Base-by-base conservation (phyloP, 2,797 vertebrate species). In the Sorex maritimensis region DNA sequence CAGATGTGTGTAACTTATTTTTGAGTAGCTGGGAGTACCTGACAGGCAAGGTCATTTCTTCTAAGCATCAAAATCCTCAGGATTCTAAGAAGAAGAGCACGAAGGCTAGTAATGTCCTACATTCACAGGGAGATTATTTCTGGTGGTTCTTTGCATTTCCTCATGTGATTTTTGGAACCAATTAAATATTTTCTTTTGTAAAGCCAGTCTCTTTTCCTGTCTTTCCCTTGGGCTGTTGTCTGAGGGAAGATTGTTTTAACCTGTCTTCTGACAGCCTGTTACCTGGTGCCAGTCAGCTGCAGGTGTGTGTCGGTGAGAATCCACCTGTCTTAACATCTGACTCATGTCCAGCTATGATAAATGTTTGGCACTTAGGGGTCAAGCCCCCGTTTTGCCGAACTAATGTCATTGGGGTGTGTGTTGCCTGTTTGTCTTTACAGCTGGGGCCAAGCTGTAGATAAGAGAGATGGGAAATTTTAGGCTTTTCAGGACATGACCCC, bases 141-240 rank as follows among this genome's bases (percentile, higher is more conserved):
- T 38, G 61, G 0, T 41, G 67, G 30, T 21, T 80, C 46, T n/a
- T 12, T 71, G 78, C 74, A 69, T 79, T 89, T 84, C 49, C 52
- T 73, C 5, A 5, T 88, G 30, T 79, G 52, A 24, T 61, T 93
- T 90, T 90, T 55, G 28, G 75, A 79, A 77, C 82, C 81, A 26
- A 96, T 95, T 96, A 97, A 97, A 96, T 85, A 63, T 52, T 34
- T 74, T 85, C n/a, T 78, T 92, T 95, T 97, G 93, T 91, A 92
- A 95, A 91, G 84, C 17, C 17, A 73, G 83, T 8, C 34, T 93
- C 41, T 58, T 86, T 68, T 85, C 91, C 90, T 88, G 15, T 90
- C 8, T 41, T 82, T 74, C 72, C 28, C 15, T 71, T 17, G 49
- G 74, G 44, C 46, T 24, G 3, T 24, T 65, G 21, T 58, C 55